A percentile compares a stretch with the other conserved stretches of the same genome.
Evolutionary conservation across 1,140 invertebrate genomes (phyloP).

Genomic region (Araneus ventricosus): DNA sequence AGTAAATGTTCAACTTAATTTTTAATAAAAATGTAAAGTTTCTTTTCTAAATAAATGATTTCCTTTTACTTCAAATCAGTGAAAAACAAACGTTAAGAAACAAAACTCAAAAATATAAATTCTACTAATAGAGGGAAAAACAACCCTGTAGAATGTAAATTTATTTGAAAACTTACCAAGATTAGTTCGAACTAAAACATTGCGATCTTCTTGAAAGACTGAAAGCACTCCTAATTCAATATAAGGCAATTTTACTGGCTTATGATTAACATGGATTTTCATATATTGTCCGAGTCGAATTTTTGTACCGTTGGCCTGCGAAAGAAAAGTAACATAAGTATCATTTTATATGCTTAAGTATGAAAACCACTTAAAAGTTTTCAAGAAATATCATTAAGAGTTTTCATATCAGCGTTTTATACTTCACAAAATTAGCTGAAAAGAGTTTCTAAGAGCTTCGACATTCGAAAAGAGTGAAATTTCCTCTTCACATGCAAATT

Average conservation of each 20-base stretch:
- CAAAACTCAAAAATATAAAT: too few species aligned
- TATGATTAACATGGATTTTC: constrained; percentile 91
- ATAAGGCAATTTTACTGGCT: constrained; percentile 86
- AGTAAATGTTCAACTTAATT: too few species aligned
- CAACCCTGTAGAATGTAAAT: background rate
- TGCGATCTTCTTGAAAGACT: constrained; percentile 80
- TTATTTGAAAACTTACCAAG: constrained; percentile 78
- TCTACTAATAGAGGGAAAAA: too few species aligned
- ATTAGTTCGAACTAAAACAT: constrained; percentile 79
- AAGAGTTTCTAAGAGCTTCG: too few species aligned
- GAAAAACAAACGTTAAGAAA: too few species aligned
- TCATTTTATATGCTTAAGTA: background rate
- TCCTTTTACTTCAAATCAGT: too few species aligned
- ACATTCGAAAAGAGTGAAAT: too few species aligned
- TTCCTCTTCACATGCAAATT: too few species aligned
- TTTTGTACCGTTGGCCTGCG: constrained; percentile 82
- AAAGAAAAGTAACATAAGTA: background rate
- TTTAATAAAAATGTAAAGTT: too few species aligned
- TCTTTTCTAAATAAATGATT: too few species aligned
- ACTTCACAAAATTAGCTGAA: too few species aligned
- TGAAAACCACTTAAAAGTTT: background rate
- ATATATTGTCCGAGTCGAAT: constrained; percentile 93
- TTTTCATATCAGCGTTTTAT: too few species aligned
- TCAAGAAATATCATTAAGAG: background rate
- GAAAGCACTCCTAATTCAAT: constrained; percentile 79